Base-by-base conservation (phyloP, 1,140 invertebrate species). In the Cyphomyrmex costatus region DNA sequence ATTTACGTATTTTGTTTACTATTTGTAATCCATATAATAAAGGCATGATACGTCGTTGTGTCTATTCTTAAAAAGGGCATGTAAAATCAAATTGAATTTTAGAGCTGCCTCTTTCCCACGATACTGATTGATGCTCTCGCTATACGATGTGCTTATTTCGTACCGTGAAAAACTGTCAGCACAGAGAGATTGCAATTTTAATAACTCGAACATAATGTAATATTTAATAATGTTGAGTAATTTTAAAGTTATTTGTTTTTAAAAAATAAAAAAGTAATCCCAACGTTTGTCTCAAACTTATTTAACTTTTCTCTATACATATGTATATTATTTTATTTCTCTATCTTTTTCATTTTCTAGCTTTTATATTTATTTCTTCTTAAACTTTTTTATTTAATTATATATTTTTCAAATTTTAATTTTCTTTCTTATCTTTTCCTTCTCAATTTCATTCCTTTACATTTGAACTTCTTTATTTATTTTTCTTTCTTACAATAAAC, bases 1-100 rank as follows among this genome's bases (percentile, higher is more conserved):
- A 16, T 61, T 77, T 63, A 77, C 16, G 3, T 16, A 63, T 66
- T 66, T 77, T 77, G 21, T 77, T 46, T 16, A 6, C 14, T 16
- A 27, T 14, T 36, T 24, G 21, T 27, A 42, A n/a, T 61, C 21
- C 8, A n/a, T 36, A 16, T 77, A 63, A 77, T 63, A 77, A 56
- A 42, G 19, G 19, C 19, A 21, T 12, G 6, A 73, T 73, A 73
- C 0, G 5, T 56, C 33, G 63, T 66, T 66, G 63, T 66, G 14
- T 42, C 33, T 66, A 21, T 5, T 66, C 27, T 21, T 66, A 66
- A 66, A 66, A 66, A 66, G n/a, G n/a, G 12, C n/a, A 42, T 5
- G n/a, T 66, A 42, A 42, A 66, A 2, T 66, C 63, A n/a, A 66
- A 42, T 66, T 21, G 33, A 66, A 42, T 66, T 66, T 36, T 12